Percentiles rank a stretch among this genome's conserved stretches.
phyloP scores from a whole-genome alignment of 2,888 invertebrate species.

The Subacronicta megacephala region DNA sequence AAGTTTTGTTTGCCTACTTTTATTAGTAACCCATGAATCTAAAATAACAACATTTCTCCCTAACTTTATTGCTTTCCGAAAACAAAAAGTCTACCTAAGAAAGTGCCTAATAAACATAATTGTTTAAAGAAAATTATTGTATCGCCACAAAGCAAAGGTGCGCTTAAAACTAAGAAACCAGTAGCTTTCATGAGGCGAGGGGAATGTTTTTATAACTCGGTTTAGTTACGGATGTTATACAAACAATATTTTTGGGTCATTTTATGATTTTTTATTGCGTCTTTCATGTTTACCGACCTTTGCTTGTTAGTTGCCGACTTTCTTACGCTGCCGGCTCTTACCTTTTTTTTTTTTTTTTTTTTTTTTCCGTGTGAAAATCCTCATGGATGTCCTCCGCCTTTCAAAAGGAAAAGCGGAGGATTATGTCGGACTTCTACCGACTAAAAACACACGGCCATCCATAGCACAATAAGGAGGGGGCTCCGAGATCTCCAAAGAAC shows the following conservation, averaged over 20 bases:
- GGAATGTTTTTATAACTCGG: constrained; percentile 68
- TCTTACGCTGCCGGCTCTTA: constrained; percentile 64
- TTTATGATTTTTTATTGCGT: constrained; percentile 80
- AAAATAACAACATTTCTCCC: constrained; percentile 4
- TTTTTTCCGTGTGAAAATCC: no score
- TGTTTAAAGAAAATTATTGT: constrained; percentile 57
- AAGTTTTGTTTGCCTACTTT: no score
- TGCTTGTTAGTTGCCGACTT: constrained; percentile 67
- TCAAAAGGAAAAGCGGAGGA: no score
- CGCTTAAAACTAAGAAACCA: constrained; percentile 60
- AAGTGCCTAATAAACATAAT: constrained; percentile 48
- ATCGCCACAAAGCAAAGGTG: constrained; percentile 53
- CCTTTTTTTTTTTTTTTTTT: no score
- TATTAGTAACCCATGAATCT: no score
- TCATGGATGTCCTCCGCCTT: no score
- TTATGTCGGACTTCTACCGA: no score
- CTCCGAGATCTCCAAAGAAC: no score
- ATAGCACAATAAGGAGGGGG: no score
- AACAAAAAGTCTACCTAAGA: constrained; percentile 31
- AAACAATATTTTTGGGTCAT: constrained; percentile 75
- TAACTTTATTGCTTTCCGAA: background rate
- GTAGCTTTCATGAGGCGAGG: constrained; percentile 75
- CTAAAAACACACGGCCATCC: no score
- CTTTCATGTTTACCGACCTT: constrained; percentile 74
- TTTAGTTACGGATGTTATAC: constrained; percentile 61